Evolutionary conservation across 2,113 vertebrate genomes (phyloP).

Genomic region (Larimichthys crocea): DNA sequence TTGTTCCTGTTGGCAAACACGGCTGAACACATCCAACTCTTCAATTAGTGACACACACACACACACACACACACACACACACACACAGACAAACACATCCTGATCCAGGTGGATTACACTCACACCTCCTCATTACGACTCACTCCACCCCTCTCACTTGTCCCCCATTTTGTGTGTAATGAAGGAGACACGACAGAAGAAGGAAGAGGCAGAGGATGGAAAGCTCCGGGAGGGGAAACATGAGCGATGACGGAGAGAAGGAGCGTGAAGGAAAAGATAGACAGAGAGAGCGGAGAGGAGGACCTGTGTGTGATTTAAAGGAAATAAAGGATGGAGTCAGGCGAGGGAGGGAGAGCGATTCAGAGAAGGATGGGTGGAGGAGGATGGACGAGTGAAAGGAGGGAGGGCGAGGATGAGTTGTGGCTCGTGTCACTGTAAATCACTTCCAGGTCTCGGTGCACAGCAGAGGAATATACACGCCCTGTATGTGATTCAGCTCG

Average conservation of each 20-base stretch:
- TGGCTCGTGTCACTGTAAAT: constrained; percentile 57
- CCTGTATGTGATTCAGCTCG: background rate
- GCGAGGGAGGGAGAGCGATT: constrained; percentile 32
- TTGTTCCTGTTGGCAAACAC: constrained; percentile 66
- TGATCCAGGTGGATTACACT: constrained; percentile 28
- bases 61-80: background rate
- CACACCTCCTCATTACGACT: constrained; percentile 7
- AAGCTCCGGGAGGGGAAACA: constrained; percentile 16
- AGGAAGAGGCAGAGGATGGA: background rate
- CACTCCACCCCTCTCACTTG: constrained; percentile 33
- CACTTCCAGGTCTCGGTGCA: constrained; percentile 35
- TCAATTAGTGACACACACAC: constrained; percentile 35
- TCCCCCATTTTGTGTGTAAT: constrained; percentile 22
- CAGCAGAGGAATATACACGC: background rate
- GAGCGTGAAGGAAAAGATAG: background rate
- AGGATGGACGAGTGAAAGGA: constrained; percentile 39
- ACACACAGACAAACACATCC: background rate
- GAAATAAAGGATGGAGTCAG: constrained; percentile 45
- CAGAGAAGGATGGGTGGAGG: constrained; percentile 20
- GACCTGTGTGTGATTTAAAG: background rate
- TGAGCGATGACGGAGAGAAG: background rate
- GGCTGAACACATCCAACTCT: constrained; percentile 39
- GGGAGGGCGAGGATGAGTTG: constrained; percentile 37
- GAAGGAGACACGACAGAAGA: constrained; percentile 42
- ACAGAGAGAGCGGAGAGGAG: constrained; percentile 1